Percentiles rank a stretch among this genome's conserved stretches.
Conservation (phyloP, 1,140 invertebrate genomes). For the Magallana angulata region DNA sequence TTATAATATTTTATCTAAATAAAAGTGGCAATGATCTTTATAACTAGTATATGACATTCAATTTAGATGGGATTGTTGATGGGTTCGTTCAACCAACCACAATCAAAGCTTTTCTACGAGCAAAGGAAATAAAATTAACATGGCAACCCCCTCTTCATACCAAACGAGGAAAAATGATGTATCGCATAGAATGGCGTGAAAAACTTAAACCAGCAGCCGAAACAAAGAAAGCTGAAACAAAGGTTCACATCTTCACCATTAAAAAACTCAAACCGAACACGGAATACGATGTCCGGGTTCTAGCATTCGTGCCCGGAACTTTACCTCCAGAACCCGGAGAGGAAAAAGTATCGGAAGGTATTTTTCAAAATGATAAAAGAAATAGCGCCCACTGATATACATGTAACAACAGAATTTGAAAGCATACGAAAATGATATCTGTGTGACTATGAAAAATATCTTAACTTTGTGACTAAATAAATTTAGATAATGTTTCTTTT, state of each 20-base stretch:
- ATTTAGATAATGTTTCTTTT: too few species aligned
- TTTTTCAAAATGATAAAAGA: too few species aligned
- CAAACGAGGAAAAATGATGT: neutral
- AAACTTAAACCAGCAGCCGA: neutral
- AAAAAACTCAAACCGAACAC: neutral
- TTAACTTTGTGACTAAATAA: too few species aligned
- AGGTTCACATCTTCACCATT: neutral
- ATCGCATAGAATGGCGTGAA: slow-evolving; percentile 18
- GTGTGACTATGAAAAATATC: too few species aligned
- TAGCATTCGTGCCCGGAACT: neutral
- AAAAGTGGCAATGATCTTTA: too few species aligned
- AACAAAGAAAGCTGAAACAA: slow-evolving; percentile 1
- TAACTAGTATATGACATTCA: neutral
- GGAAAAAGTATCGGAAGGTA: neutral
- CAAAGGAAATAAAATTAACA: slow-evolving; percentile 4
- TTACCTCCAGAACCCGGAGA: neutral
- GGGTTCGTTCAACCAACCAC: neutral
- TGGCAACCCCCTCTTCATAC: slow-evolving; percentile 13
- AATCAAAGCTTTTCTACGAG: slow-evolving; percentile 10
- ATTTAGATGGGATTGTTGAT: neutral
- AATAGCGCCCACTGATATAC: too few species aligned
- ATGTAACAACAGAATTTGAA: too few species aligned
- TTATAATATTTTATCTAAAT: too few species aligned
- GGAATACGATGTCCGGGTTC: neutral
- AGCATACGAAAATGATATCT: too few species aligned